phyloP scores from a whole-genome alignment of 2,797 vertebrate species.

The Spinus olivaceus region DNA sequence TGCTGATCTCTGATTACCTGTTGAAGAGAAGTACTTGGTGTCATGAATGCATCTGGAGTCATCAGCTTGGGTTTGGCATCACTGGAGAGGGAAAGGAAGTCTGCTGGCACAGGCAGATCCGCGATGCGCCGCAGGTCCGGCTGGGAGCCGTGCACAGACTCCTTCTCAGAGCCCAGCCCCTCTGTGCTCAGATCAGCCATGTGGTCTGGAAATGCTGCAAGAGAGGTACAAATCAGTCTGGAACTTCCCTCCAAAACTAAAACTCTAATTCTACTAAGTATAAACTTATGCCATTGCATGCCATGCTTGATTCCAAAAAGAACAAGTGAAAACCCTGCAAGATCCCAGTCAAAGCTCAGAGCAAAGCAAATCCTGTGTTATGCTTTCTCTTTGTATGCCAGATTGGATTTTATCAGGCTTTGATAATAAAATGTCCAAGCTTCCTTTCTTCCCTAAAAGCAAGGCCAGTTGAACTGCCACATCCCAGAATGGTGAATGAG shows the following conservation, averaged over 20 bases:
- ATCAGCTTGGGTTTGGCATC: slow-evolving; percentile 90
- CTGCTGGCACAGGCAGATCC: slow-evolving; percentile 85
- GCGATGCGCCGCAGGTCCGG: slow-evolving; percentile 86
- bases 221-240: neutral
- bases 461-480: neutral
- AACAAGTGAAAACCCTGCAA: neutral
- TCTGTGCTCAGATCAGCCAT: slow-evolving; percentile 82
- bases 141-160: slow-evolving; percentile 85
- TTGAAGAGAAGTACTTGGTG: slow-evolving; percentile 87
- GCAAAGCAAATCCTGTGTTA: neutral
- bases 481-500: neutral
- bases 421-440: neutral
- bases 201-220: slow-evolving; percentile 83
- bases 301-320: neutral
- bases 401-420: neutral
- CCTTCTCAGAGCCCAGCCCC: slow-evolving; percentile 82
- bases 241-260: neutral
- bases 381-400: neutral
- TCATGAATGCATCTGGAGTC: slow-evolving; percentile 99
- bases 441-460: neutral
- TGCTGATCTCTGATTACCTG: slow-evolving; percentile 64
- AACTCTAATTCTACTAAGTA: neutral
- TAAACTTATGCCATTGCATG: neutral
- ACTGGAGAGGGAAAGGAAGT: slow-evolving; percentile 84
- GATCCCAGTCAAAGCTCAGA: neutral